Conservation (phyloP, 2,888 invertebrate genomes). For the Cetonia aurata region DNA sequence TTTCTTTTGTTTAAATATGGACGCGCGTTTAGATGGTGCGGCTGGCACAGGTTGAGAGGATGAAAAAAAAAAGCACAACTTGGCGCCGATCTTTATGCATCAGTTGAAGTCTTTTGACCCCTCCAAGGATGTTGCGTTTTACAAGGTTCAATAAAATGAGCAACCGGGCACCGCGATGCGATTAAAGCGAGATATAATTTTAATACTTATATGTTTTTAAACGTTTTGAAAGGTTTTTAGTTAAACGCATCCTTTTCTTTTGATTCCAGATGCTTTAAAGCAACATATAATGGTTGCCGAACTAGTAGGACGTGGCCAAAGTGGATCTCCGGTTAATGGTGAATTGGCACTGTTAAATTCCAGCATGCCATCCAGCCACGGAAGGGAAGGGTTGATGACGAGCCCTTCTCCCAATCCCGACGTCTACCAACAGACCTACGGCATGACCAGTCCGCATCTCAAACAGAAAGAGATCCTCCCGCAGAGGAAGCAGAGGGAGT, state of each 20-base stretch:
- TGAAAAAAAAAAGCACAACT: conserved; percentile 46
- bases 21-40: conserved; percentile 23
- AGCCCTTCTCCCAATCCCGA: conserved; percentile 64
- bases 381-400: conserved; percentile 63
- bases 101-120: conserved; percentile 54
- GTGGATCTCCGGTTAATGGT: conserved; percentile 78
- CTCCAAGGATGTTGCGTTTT: conserved; percentile 56
- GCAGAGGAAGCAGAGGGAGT: conserved; percentile 94
- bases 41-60: conserved; percentile 9
- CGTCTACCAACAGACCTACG: conserved; percentile 65
- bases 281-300: conserved; percentile 90
- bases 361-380: conserved; percentile 67
- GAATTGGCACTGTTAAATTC: conserved; percentile 75
- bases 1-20: conserved; percentile 4
- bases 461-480: conserved; percentile 88
- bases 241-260: conserved; percentile 30
- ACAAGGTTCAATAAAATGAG: conserved; percentile 43
- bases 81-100: conserved; percentile 50
- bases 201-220: no score
- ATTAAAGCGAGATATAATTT: conserved; percentile 9
- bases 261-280: conserved; percentile 64
- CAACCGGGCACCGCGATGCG: conserved; percentile 36
- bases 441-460: conserved; percentile 64
- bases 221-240: no score
- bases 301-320: conserved; percentile 83